Percentiles rank a stretch among this genome's conserved stretches.
These are phyloP conservation scores for Meiosimyza platycephala DNA, from an alignment of 2,888 invertebrate genomes.

Conservation along the genomic window DNA sequence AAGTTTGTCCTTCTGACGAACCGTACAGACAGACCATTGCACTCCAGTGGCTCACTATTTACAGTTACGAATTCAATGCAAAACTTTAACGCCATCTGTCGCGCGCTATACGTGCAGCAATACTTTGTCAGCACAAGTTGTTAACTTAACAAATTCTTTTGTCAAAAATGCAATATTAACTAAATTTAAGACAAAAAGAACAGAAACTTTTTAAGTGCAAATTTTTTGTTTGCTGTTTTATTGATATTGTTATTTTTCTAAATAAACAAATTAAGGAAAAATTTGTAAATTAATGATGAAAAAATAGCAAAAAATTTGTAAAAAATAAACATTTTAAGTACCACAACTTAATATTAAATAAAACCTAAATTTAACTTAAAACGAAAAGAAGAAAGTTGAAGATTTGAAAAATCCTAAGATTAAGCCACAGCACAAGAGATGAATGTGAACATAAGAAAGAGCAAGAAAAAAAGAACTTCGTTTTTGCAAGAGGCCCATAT, in stretches of 20 bases:
- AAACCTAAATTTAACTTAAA: constrained; percentile 44
- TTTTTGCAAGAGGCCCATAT: constrained; percentile 70
- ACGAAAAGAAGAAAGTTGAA: constrained; percentile 40
- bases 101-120: constrained; percentile 47
- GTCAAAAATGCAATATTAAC: constrained; percentile 32
- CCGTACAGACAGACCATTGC: too few species aligned
- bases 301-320: constrained; percentile 61
- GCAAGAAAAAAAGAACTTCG: constrained; percentile 65
- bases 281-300: constrained; percentile 40
- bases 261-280: constrained; percentile 48
- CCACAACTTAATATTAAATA: constrained; percentile 41
- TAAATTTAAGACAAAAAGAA: constrained; percentile 48
- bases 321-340: constrained; percentile 53
- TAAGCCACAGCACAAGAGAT: constrained; percentile 47
- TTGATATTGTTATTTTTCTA: constrained; percentile 46
- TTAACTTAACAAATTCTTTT: neutral
- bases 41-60: neutral
- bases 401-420: constrained; percentile 51
- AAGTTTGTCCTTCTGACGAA: too few species aligned
- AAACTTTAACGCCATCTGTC: neutral
- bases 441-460: constrained; percentile 42
- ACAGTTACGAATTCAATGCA: constrained; percentile 18
- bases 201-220: constrained; percentile 46
- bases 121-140: constrained; percentile 30
- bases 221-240: constrained; percentile 48